Conservation (phyloP, 2,113 vertebrate genomes). For the Leptobrachium ailaonicum region DNA sequence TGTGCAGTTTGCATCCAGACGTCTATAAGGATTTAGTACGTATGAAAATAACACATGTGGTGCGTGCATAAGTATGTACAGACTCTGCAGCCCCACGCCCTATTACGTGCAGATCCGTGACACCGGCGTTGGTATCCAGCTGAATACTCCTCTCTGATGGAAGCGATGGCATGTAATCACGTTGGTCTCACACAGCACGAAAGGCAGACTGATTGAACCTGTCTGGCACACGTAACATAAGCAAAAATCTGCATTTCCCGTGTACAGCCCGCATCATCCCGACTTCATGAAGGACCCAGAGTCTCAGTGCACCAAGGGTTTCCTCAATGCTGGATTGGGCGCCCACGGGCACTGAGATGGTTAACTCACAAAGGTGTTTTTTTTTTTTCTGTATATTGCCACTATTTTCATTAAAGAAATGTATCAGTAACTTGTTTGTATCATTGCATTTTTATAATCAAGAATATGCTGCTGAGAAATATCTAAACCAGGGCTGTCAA, state of each 20-base stretch:
- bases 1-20: neutral
- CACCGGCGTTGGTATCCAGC: neutral
- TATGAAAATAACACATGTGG: slow-evolving; percentile 16
- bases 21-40: slow-evolving; percentile 12
- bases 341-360: too few relatives aligned
- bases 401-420: too few relatives aligned
- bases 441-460: too few relatives aligned
- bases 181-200: neutral
- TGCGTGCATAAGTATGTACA: slow-evolving; percentile 14
- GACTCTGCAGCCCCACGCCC: slow-evolving; percentile 21
- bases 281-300: too few relatives aligned
- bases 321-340: too few relatives aligned
- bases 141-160: slow-evolving; percentile 1
- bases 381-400: too few relatives aligned
- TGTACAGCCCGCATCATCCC: too few relatives aligned
- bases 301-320: too few relatives aligned
- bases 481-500: too few relatives aligned
- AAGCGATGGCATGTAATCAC: neutral
- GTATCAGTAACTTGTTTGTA: too few relatives aligned
- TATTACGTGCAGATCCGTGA: slow-evolving; percentile 29
- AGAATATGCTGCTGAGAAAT: too few relatives aligned
- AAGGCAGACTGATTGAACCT: neutral
- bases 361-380: too few relatives aligned
- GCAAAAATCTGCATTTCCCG: neutral
- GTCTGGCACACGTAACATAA: neutral